Evolutionary conservation across 1,140 invertebrate genomes (phyloP), one percentile per base, ranked within the genome.

Genomic region (Hyles euphorbiae): DNA sequence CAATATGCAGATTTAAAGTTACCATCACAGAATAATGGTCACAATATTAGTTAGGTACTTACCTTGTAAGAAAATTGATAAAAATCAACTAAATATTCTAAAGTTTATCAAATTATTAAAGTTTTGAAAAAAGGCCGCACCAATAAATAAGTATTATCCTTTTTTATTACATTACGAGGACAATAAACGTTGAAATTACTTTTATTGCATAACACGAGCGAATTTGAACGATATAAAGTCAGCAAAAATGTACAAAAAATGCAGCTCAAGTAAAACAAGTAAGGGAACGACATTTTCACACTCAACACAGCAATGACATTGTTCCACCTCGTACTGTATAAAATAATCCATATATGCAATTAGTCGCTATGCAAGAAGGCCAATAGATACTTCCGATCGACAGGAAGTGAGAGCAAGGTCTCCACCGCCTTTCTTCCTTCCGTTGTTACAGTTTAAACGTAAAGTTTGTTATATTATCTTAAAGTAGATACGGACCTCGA

Each of bases 331-430:
- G 50, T 52, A n/a, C 10, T 52, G 34, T 52, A 52, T 34, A 52
- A 33, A 34, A 52, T 34, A 52, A 52, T 52, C n/a, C 50, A 12
- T 9, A 52, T 52, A 52, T 43, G 53, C 34, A 45, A 45, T 54
- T 44, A 43, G 9, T 34, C 9, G 3, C 7, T 54, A 43, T n/a
- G 22, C 22, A 53, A 53, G 51, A 44, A 45, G 43, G 53, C 53
- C 53, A 12, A 54, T 54, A 43, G 10, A 34, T 53, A 59, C 61
- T 71, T 72, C 74, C 62, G 63, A 70, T 56, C 53, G 44, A 60
- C 51, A 58, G 82, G 82, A 85, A 85, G 76, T 79, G 43, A 56
- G 36, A 53, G 62, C 80, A 77, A 83, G 80, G 80, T 73, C 69
- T 59, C 12, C 61, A 67, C 62, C 65, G 59, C 50, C 74, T 73